phyloP scores from a whole-genome alignment of 2,113 vertebrate species.

The Tauraco erythrolophus region DNA sequence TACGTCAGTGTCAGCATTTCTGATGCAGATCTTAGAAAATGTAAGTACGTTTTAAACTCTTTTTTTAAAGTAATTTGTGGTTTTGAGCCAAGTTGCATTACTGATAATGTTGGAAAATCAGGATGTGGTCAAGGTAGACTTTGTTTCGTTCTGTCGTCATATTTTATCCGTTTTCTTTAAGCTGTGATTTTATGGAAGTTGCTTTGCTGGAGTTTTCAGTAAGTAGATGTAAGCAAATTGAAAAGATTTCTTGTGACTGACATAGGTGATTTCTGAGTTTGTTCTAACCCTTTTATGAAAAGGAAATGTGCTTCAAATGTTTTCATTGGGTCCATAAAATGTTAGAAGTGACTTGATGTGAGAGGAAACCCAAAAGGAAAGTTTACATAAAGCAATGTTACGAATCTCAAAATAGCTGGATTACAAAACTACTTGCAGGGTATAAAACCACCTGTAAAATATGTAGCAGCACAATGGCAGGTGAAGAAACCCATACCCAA shows the following conservation, averaged over 20 bases:
- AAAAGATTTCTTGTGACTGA: not conserved
- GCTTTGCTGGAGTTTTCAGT: not conserved
- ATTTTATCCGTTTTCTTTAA: not conserved
- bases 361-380: not conserved
- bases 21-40: conserved; percentile 85
- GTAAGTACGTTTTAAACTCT: conserved; percentile 70
- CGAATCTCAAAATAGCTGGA: not conserved
- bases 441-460: not conserved
- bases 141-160: not conserved
- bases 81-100: not conserved
- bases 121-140: not conserved
- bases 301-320: not conserved
- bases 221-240: not conserved
- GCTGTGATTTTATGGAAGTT: not conserved
- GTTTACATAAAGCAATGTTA: not conserved
- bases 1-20: conserved; percentile 87
- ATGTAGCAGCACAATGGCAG: not conserved
- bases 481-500: fast-evolving
- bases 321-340: not conserved
- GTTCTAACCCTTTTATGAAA: not conserved
- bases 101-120: not conserved
- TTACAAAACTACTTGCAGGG: not conserved
- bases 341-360: not conserved
- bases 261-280: not conserved
- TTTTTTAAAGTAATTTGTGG: not conserved